phyloP scores from a whole-genome alignment of 1,140 invertebrate genomes.

The Calosoma granatense region DNA sequence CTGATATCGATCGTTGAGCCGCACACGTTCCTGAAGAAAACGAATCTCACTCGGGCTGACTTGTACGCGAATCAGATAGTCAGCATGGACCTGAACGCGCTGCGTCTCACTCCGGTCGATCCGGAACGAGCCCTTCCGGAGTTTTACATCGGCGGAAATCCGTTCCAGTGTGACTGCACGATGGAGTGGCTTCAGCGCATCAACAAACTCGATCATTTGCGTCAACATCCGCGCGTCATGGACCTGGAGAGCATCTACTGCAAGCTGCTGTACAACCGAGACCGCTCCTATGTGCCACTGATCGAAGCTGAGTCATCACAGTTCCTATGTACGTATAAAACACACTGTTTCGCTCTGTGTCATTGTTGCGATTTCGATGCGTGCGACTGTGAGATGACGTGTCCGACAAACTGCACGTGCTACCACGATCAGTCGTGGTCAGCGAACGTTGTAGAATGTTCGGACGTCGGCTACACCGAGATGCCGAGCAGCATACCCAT shows the following conservation, averaged over 20 bases:
- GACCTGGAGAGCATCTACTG: conserved; percentile 86
- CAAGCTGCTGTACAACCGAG: conserved; percentile 75
- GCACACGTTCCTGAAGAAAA: conserved; percentile 74
- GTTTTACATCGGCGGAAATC: conserved; percentile 81
- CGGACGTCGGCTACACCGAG: conserved; percentile 62
- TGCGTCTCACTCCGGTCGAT: conserved; percentile 60
- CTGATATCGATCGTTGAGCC: conserved; percentile 65
- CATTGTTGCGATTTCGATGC: conserved; percentile 93
- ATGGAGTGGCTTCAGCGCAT: conserved; percentile 83
- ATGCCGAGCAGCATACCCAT: conserved; percentile 83
- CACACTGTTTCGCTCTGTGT: conserved; percentile 85
- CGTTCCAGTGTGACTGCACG: conserved; percentile 77
- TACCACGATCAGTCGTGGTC: conserved; percentile 92
- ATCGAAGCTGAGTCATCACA: conserved; percentile 76
- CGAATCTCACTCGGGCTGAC: conserved; percentile 71
- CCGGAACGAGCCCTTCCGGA: conserved; percentile 59
- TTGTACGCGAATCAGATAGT: conserved; percentile 76
- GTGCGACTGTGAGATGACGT: conserved; percentile 93
- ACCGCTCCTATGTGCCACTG: conserved; percentile 68
- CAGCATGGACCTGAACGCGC: conserved; percentile 68
- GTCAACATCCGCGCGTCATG: conserved; percentile 81
- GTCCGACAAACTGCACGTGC: conserved; percentile 85
- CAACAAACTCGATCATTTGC: conserved; percentile 58
- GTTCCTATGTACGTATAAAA: conserved; percentile 85
- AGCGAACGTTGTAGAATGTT: conserved; percentile 87